A percentile compares a stretch with the other conserved stretches of the same genome.
Evolutionary conservation across 2,113 vertebrate genomes (phyloP).

Genomic region (Cacatua alba): DNA sequence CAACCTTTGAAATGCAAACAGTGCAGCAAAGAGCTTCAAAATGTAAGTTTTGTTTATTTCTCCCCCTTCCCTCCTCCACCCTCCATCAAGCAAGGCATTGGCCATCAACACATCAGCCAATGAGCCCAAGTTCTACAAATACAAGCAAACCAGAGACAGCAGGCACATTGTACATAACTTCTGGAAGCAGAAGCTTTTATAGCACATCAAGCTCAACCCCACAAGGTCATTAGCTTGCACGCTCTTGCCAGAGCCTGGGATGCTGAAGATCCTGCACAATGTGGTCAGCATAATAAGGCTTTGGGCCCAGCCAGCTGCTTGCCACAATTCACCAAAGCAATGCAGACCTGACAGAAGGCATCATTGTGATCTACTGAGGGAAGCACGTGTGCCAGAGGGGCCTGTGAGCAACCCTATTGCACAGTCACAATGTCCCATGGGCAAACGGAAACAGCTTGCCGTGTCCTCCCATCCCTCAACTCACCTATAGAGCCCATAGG

Average conservation of each 20-base stretch:
- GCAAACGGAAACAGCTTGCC: rapidly evolving
- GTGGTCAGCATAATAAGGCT: background rate
- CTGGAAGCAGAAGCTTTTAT: background rate
- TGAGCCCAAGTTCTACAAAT: background rate
- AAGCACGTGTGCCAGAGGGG: background rate
- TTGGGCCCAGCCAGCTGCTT: background rate
- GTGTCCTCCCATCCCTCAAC: background rate
- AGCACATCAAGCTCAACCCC: background rate
- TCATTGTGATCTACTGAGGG: background rate
- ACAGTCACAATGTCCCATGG: rapidly evolving
- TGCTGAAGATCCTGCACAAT: background rate
- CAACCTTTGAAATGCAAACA: background rate
- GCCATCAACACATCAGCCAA: background rate
- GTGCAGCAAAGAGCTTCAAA: background rate
- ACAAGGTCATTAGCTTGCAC: background rate
- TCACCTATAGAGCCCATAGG: constrained; percentile 89
- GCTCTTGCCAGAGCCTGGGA: background rate
- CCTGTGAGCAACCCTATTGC: rapidly evolving
- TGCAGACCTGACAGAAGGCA: background rate
- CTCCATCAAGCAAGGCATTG: background rate
- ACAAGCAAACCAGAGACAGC: background rate
- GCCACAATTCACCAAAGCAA: background rate
- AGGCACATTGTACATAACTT: rapidly evolving
- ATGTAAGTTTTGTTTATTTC: background rate
- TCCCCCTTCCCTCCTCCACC: rapidly evolving